Conservation (phyloP, 2,888 invertebrate species). For the Malthinus flaveolus region DNA sequence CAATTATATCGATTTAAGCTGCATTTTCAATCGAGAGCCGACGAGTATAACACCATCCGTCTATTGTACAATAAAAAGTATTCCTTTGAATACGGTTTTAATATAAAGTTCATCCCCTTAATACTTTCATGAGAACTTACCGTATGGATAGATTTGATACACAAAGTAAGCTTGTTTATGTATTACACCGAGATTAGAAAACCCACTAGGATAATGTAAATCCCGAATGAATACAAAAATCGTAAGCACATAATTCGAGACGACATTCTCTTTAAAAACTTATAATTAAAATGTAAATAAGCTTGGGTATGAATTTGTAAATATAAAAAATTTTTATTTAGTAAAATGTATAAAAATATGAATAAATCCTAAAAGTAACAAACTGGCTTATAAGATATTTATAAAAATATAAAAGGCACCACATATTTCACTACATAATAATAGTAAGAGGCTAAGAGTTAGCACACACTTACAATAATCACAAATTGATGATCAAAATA, state of each 20-base stretch:
- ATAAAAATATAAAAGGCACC: background rate
- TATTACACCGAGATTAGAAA: background rate
- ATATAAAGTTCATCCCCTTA: constrained; percentile 2
- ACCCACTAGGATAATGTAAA: background rate
- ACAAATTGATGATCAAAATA: too few relatives aligned
- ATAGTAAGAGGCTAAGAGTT: too few relatives aligned
- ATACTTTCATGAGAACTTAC: constrained; percentile 6
- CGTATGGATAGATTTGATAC: constrained; percentile 3
- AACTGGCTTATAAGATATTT: background rate
- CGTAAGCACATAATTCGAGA: background rate
- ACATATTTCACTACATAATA: too few relatives aligned
- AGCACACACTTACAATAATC: too few relatives aligned
- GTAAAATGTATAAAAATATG: too few relatives aligned
- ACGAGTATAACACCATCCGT: background rate
- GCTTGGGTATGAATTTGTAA: too few relatives aligned
- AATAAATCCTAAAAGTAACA: too few relatives aligned
- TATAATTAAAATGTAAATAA: constrained; percentile 2
- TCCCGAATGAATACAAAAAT: background rate
- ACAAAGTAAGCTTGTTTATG: background rate
- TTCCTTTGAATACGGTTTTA: background rate
- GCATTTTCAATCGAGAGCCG: too few relatives aligned
- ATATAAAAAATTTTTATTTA: too few relatives aligned
- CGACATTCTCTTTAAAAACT: background rate
- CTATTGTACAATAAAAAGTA: background rate
- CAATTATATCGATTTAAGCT: too few relatives aligned